Percentiles rank a stretch among this genome's conserved stretches.
These are phyloP conservation scores for Anoplius nigerrimus DNA, from an alignment of 2,888 invertebrate genomes.

Conservation along the genomic window DNA sequence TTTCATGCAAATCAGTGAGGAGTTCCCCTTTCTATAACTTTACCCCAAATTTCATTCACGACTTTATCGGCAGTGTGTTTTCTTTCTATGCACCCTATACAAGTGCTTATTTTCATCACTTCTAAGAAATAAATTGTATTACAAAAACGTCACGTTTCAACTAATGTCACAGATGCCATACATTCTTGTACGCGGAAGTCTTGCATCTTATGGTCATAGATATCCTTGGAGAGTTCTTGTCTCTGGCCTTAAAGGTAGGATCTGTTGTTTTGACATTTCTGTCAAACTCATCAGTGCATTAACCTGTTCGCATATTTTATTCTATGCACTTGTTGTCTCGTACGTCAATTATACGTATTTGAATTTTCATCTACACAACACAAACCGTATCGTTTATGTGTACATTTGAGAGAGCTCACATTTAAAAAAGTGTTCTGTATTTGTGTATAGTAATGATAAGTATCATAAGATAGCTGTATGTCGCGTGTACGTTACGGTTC, in stretches of 20 bases:
- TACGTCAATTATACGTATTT: not conserved
- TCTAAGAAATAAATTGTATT: not conserved
- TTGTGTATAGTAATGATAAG: no score
- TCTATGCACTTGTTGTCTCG: not conserved
- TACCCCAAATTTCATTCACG: no score
- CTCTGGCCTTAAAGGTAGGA: conserved; percentile 88
- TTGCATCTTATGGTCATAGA: conserved; percentile 90
- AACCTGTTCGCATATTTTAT: not conserved
- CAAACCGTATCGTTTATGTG: not conserved
- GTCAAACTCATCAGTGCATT: not conserved
- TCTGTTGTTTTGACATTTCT: conserved; percentile 1
- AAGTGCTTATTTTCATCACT: not conserved
- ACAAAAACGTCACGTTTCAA: not conserved
- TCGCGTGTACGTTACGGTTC: no score
- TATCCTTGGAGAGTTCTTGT: conserved; percentile 92
- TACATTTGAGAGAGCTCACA: not conserved
- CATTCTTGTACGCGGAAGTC: conserved; percentile 92
- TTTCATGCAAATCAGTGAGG: no score
- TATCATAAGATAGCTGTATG: no score
- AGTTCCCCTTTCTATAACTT: no score
- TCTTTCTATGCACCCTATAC: no score
- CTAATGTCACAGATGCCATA: conserved; percentile 83
- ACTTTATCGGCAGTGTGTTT: no score
- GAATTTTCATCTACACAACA: not conserved
- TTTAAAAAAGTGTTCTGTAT: no score